Evolutionary conservation across 2,113 vertebrate species (phyloP).

Genomic region (Colossoma macropomum): DNA sequence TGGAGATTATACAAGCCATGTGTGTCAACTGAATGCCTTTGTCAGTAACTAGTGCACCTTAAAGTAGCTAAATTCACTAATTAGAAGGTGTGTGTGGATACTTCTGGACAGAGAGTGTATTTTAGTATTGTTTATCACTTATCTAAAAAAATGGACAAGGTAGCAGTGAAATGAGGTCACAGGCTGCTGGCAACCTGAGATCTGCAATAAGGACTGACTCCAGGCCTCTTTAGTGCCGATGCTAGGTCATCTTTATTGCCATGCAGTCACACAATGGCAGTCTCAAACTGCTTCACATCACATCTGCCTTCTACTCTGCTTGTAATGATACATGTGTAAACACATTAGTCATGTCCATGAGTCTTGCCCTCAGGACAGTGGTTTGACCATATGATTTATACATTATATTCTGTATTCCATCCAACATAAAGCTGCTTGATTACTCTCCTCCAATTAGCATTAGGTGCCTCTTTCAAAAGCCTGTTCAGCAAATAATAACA

Average conservation of each 20-base stretch:
- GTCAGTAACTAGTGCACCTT: too few species aligned
- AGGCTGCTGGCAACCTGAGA: not conserved
- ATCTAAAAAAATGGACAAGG: not conserved
- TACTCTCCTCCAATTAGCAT: not conserved
- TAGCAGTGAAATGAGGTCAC: not conserved
- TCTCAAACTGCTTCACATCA: not conserved
- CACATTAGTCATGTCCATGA: constrained; percentile 3
- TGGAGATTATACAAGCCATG: too few species aligned
- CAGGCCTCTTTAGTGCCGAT: not conserved
- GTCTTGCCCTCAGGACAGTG: not conserved
- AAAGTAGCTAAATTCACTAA: too few species aligned
- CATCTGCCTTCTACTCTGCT: not conserved
- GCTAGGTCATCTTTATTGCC: not conserved
- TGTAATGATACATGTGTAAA: not conserved
- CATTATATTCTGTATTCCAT: not conserved
- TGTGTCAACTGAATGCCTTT: too few species aligned
- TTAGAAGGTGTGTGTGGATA: too few species aligned
- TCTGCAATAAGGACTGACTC: not conserved
- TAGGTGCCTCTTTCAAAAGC: not conserved
- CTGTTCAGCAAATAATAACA: not conserved
- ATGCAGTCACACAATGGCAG: not conserved
- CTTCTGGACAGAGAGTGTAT: too few species aligned
- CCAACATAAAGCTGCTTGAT: constrained; percentile 1
- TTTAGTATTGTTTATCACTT: not conserved
- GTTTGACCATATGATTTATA: not conserved